phyloP scores from a whole-genome alignment of 2,113 vertebrate species.

The Malurus melanocephalus region DNA sequence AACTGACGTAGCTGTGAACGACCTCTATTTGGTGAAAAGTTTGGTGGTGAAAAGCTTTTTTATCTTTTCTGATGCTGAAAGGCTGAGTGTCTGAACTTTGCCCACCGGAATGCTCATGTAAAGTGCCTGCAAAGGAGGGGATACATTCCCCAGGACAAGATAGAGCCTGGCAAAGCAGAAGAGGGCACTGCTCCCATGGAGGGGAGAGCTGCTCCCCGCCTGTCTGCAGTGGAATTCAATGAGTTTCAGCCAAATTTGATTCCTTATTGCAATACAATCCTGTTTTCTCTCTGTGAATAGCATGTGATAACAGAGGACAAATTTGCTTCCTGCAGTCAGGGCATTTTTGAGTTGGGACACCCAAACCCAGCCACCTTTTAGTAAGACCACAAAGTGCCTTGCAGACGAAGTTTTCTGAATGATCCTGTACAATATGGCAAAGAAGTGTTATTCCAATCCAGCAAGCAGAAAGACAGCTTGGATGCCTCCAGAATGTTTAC shows the following conservation, averaged over 20 bases:
- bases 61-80: background rate
- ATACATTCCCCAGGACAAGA: background rate
- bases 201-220: rapidly evolving
- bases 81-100: background rate
- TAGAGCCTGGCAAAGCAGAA: background rate
- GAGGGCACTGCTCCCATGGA: background rate
- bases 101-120: background rate
- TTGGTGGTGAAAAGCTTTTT: background rate
- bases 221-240: background rate
- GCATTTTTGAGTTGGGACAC: background rate
- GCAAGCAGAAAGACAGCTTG: background rate
- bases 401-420: background rate
- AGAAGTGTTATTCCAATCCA: background rate
- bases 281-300: rapidly evolving
- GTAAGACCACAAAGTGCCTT: too few relatives aligned
- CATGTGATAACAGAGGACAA: rapidly evolving
- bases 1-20: background rate
- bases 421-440: rapidly evolving
- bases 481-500: background rate
- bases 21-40: background rate
- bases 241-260: background rate
- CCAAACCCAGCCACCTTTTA: rapidly evolving
- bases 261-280: background rate
- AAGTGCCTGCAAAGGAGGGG: background rate
- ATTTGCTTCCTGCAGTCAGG: background rate